phyloP scores from a whole-genome alignment of 2,797 vertebrate species.

The Eremophila alpestris region DNA sequence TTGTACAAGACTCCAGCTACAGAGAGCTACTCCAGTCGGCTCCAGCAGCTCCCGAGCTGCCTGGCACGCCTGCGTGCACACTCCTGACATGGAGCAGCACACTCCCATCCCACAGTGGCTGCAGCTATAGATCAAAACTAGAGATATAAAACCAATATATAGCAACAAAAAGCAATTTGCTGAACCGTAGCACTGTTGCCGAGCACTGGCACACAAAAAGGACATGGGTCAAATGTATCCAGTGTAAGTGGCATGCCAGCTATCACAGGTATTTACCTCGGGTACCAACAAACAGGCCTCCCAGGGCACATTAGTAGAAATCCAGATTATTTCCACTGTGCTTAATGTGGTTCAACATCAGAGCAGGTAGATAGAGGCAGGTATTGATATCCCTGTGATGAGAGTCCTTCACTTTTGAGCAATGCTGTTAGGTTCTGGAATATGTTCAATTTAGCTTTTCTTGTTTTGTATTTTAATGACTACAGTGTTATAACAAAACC shows the following conservation, averaged over 20 bases:
- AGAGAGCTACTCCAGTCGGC: neutral
- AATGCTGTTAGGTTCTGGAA: neutral
- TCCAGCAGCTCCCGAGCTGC: accelerated
- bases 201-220: neutral
- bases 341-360: neutral
- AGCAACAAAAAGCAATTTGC: neutral
- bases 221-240: neutral
- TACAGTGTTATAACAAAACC: neutral
- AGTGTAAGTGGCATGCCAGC: accelerated
- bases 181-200: neutral
- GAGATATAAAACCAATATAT: neutral
- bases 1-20: neutral
- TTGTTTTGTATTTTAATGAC: neutral
- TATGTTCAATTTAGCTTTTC: too few relatives aligned
- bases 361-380: neutral
- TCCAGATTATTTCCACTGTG: neutral
- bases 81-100: accelerated
- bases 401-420: neutral
- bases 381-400: neutral
- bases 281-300: neutral
- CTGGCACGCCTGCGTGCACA: accelerated
- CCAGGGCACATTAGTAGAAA: neutral
- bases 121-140: neutral
- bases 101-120: neutral
- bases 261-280: neutral